Evolutionary conservation across 2,888 invertebrate genomes (phyloP).

Genomic region (Tubulanus polymorphus): DNA sequence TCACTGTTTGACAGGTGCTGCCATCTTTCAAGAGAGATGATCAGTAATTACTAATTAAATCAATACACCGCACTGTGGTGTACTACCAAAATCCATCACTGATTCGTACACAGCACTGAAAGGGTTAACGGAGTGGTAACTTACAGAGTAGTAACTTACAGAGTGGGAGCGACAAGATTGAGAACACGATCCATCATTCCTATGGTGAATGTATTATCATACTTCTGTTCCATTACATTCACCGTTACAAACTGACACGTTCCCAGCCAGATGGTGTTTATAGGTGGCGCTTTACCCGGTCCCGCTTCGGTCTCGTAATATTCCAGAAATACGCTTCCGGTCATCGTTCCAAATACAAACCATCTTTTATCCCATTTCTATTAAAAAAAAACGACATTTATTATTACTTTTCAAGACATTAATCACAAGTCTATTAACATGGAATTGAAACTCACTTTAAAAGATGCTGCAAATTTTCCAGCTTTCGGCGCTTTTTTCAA

Average conservation of each 20-base stretch:
- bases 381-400: conserved; percentile 12
- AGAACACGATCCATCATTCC: conserved; percentile 28
- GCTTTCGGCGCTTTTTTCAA: conserved; percentile 33
- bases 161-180: conserved; percentile 33
- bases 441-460: conserved; percentile 13
- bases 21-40: too few species aligned
- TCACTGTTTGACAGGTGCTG: too few species aligned
- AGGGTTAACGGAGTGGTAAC: too few species aligned
- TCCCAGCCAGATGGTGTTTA: conserved; percentile 28
- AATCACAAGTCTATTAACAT: background rate
- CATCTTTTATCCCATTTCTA: conserved; percentile 39
- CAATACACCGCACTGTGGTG: too few species aligned
- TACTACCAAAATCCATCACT: too few species aligned
- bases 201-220: conserved; percentile 33
- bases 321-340: conserved; percentile 32
- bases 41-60: too few species aligned
- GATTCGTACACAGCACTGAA: too few species aligned
- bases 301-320: conserved; percentile 37
- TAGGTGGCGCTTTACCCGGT: conserved; percentile 27
- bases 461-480: conserved; percentile 15
- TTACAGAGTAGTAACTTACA: conserved; percentile 20
- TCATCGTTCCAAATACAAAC: conserved; percentile 38
- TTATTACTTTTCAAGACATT: background rate
- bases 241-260: conserved; percentile 28
- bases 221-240: conserved; percentile 24